Conservation (phyloP, 2,113 vertebrate species). For the Alosa alosa region DNA sequence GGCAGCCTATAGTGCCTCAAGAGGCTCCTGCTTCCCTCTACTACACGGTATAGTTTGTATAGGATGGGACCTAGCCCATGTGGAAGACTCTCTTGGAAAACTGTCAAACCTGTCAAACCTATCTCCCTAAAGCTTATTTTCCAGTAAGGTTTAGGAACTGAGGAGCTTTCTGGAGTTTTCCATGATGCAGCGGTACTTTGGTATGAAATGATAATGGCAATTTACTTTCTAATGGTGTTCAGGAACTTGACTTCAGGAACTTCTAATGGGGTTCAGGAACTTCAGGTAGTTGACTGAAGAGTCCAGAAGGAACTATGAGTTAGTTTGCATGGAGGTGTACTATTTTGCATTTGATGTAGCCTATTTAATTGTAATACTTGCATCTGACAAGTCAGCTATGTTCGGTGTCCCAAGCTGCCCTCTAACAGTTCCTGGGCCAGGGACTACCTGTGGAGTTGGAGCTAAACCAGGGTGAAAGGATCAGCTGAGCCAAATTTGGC, state of each 20-base stretch:
- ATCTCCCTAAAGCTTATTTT: background rate
- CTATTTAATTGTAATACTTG: background rate
- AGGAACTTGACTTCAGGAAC: too few relatives aligned
- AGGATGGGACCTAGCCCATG: background rate
- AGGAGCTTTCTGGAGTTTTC: too few relatives aligned
- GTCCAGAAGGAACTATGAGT: background rate
- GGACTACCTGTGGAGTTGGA: background rate
- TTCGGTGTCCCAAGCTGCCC: background rate
- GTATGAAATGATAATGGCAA: background rate
- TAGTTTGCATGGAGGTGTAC: background rate
- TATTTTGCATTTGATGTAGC: background rate
- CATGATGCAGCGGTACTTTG: background rate
- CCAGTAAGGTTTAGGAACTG: background rate
- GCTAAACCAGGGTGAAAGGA: background rate
- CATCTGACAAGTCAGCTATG: background rate
- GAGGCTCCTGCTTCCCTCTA: background rate
- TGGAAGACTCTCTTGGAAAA: background rate
- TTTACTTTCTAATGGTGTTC: background rate
- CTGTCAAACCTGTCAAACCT: background rate
- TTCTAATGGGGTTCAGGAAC: background rate
- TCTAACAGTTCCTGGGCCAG: background rate
- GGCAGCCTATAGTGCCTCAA: background rate
- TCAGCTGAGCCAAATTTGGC: constrained; percentile 9
- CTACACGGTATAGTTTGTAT: background rate
- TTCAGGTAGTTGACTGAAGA: background rate